These are phyloP conservation scores for Smittia aterrima DNA, from an alignment of 2,888 invertebrate genomes.

Conservation along the genomic window DNA sequence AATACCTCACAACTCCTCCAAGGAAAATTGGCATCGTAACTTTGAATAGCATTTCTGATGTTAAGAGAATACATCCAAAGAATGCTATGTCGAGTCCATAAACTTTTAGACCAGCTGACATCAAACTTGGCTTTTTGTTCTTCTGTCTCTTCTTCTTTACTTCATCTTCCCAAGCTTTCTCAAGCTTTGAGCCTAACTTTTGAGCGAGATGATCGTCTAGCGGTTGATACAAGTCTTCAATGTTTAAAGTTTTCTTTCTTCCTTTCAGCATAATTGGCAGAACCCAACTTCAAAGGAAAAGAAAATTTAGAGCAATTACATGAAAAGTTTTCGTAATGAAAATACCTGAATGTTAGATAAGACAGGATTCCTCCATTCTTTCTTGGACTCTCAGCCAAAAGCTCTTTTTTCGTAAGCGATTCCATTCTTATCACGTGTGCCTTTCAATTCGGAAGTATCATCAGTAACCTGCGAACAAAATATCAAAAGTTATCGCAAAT, in stretches of 20 bases:
- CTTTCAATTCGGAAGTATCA: neutral
- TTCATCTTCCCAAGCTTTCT: constrained; percentile 61
- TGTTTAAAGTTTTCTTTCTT: constrained; percentile 66
- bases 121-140: constrained; percentile 57
- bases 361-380: constrained; percentile 20
- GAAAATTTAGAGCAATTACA: neutral
- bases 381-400: constrained; percentile 8
- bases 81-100: constrained; percentile 61
- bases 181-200: constrained; percentile 60
- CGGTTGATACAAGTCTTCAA: constrained; percentile 72
- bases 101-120: constrained; percentile 59
- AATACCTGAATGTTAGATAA: constrained; percentile 26
- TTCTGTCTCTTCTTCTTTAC: constrained; percentile 51
- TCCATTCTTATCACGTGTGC: constrained; percentile 31
- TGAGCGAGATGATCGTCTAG: constrained; percentile 44
- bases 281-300: constrained; percentile 13
- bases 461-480: neutral
- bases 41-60: constrained; percentile 64
- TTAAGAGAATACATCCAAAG: constrained; percentile 56
- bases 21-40: constrained; percentile 65
- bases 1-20: constrained; percentile 63
- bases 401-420: constrained; percentile 26
- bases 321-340: neutral
- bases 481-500: too few species aligned
- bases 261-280: constrained; percentile 73